Evolutionary conservation across 2,888 invertebrate genomes (phyloP).

Genomic region (Asteroscopus sphinx): DNA sequence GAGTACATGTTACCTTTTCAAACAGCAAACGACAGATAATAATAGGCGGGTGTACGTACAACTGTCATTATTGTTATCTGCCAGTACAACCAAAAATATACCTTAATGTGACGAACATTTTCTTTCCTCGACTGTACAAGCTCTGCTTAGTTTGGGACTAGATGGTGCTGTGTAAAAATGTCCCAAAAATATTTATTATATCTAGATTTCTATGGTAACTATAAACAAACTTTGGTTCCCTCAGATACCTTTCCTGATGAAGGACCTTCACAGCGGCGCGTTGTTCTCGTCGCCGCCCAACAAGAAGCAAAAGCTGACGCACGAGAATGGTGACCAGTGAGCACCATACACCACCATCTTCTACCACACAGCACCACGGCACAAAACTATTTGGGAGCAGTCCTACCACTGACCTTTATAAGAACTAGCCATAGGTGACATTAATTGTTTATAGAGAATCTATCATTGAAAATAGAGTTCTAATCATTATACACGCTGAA

Average conservation of each 20-base stretch:
- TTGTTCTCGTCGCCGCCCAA: constrained; percentile 75
- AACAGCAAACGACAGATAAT: too few relatives aligned
- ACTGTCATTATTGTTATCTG: too few relatives aligned
- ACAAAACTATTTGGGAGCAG: constrained; percentile 50
- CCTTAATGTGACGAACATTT: too few relatives aligned
- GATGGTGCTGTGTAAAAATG: too few relatives aligned
- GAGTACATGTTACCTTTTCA: too few relatives aligned
- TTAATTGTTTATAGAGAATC: constrained; percentile 14
- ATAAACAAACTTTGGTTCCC: background rate
- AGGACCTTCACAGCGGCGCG: constrained; percentile 76
- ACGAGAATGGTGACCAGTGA: constrained; percentile 79
- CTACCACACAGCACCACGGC: constrained; percentile 29
- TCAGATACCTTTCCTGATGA: constrained; percentile 77
- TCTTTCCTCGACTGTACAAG: too few relatives aligned
- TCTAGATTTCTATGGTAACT: too few relatives aligned
- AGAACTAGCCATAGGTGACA: background rate
- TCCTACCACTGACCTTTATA: constrained; percentile 3
- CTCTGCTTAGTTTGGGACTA: too few relatives aligned
- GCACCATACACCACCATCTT: constrained; percentile 8
- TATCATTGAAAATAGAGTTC: constrained; percentile 19
- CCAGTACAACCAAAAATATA: too few relatives aligned
- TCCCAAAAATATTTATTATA: too few relatives aligned
- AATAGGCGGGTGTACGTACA: too few relatives aligned
- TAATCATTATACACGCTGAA: constrained; percentile 7
- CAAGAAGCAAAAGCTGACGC: constrained; percentile 77